Evolutionary conservation across 1,140 invertebrate species (phyloP).

Genomic region (Caenorhabditis tropicalis): DNA sequence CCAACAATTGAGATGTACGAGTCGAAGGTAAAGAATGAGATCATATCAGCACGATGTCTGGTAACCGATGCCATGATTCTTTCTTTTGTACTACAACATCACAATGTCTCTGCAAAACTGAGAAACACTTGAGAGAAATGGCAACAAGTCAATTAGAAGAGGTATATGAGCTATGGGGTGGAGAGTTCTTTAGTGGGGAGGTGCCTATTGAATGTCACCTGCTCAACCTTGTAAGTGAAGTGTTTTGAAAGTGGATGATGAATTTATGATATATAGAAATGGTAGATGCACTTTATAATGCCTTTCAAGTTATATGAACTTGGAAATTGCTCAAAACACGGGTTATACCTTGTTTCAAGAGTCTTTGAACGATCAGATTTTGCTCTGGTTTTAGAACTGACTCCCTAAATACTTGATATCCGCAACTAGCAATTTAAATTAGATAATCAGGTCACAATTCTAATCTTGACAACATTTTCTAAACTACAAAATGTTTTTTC

Average conservation of each 20-base stretch:
- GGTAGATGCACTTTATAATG: too few relatives aligned
- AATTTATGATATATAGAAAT: too few relatives aligned
- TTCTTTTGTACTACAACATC: neutral
- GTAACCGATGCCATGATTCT: slow-evolving; percentile 4
- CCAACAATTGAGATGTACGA: slow-evolving; percentile 37
- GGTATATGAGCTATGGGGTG: neutral
- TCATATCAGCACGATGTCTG: slow-evolving; percentile 28
- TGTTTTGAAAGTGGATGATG: neutral
- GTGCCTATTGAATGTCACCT: slow-evolving; percentile 17
- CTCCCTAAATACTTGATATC: too few relatives aligned
- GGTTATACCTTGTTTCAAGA: too few relatives aligned
- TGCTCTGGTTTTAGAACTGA: too few relatives aligned
- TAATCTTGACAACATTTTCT: too few relatives aligned
- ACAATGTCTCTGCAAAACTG: neutral
- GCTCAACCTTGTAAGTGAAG: neutral
- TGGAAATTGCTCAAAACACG: too few relatives aligned
- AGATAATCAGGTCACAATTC: too few relatives aligned
- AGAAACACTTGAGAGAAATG: neutral
- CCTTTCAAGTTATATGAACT: too few relatives aligned
- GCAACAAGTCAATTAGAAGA: neutral
- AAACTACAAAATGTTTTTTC: neutral
- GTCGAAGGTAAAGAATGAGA: slow-evolving; percentile 34
- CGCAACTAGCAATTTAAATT: too few relatives aligned
- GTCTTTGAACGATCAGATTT: too few relatives aligned
- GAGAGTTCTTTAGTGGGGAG: neutral